Conservation (phyloP, 2,113 vertebrate genomes). For the Vulpes ferrilata region DNA sequence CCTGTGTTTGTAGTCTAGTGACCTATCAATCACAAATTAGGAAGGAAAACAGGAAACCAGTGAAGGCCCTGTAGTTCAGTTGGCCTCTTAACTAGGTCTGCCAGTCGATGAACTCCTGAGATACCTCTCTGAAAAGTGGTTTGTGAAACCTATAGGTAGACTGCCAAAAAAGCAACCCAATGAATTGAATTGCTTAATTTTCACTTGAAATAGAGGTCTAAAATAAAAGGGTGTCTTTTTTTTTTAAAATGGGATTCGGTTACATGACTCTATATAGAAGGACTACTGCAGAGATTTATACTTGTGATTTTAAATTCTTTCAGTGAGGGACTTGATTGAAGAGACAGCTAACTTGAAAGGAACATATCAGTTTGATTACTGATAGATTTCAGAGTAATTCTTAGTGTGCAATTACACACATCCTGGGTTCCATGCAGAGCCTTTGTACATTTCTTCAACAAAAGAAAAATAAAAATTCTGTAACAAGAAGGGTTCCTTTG, state of each 20-base stretch:
- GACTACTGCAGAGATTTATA: conserved; percentile 61
- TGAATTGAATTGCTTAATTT: conserved; percentile 80
- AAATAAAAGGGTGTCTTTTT: conserved; percentile 65
- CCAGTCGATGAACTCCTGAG: conserved; percentile 80
- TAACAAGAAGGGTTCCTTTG: conserved; percentile 7
- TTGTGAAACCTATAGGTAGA: conserved; percentile 80
- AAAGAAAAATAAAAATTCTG: conserved; percentile 51
- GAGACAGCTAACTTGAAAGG: conserved; percentile 74
- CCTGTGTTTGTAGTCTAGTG: neutral
- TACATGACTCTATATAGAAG: conserved; percentile 64
- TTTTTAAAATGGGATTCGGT: conserved; percentile 52
- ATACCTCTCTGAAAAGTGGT: conserved; percentile 68
- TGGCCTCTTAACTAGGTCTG: conserved; percentile 79
- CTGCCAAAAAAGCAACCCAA: conserved; percentile 70
- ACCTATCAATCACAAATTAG: conserved; percentile 38
- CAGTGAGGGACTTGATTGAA: conserved; percentile 67
- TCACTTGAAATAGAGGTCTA: conserved; percentile 62
- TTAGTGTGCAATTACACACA: conserved; percentile 61
- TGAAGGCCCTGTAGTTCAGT: conserved; percentile 68
- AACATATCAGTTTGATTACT: conserved; percentile 73
- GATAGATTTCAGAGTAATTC: conserved; percentile 69
- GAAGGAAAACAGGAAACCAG: conserved; percentile 29
- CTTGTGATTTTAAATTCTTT: conserved; percentile 75
- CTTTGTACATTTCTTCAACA: conserved; percentile 56
- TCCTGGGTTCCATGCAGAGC: conserved; percentile 41